Conservation (phyloP, 2,797 vertebrate species). For the Serranus cabrilla region DNA sequence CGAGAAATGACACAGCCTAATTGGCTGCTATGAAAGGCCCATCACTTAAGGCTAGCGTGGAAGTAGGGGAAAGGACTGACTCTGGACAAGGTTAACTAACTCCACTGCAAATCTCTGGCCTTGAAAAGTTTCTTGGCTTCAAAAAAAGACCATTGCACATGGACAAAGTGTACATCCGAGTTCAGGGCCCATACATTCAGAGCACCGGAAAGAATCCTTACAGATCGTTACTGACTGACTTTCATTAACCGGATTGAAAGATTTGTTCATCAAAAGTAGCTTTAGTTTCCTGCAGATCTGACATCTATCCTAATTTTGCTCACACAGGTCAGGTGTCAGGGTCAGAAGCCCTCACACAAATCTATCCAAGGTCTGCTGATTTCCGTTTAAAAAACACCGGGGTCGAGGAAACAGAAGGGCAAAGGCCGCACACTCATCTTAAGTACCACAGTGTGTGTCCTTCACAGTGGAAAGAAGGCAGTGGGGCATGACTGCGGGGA, state of each 20-base stretch:
- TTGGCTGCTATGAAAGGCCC: slow-evolving; percentile 83
- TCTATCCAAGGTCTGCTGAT: slow-evolving; percentile 54
- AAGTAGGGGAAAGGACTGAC: slow-evolving; percentile 53
- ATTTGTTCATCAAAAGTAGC: slow-evolving; percentile 20
- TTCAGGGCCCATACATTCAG: background rate
- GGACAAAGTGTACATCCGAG: slow-evolving; percentile 16
- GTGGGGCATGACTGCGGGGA: slow-evolving; percentile 33
- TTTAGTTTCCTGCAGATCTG: slow-evolving; percentile 9
- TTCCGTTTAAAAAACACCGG: slow-evolving; percentile 55
- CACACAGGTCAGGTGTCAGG: slow-evolving; percentile 44
- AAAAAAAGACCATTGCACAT: background rate
- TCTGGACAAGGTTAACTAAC: slow-evolving; percentile 83
- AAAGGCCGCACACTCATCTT: slow-evolving; percentile 45
- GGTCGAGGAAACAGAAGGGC: slow-evolving; percentile 47
- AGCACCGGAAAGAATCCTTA: background rate
- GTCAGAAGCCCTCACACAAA: slow-evolving; percentile 32
- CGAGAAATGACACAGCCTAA: slow-evolving; percentile 81
- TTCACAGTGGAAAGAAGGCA: slow-evolving; percentile 50
- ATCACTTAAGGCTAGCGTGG: slow-evolving; percentile 70
- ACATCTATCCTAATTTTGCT: slow-evolving; percentile 44
- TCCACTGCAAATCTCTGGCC: slow-evolving; percentile 57
- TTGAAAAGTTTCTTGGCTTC: slow-evolving; percentile 53
- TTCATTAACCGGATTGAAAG: slow-evolving; percentile 8
- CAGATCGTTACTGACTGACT: slow-evolving; percentile 16
- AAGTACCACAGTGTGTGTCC: slow-evolving; percentile 55